Evolutionary conservation across 2,888 invertebrate genomes (phyloP).

Genomic region (Drosophila kanekoi): DNA sequence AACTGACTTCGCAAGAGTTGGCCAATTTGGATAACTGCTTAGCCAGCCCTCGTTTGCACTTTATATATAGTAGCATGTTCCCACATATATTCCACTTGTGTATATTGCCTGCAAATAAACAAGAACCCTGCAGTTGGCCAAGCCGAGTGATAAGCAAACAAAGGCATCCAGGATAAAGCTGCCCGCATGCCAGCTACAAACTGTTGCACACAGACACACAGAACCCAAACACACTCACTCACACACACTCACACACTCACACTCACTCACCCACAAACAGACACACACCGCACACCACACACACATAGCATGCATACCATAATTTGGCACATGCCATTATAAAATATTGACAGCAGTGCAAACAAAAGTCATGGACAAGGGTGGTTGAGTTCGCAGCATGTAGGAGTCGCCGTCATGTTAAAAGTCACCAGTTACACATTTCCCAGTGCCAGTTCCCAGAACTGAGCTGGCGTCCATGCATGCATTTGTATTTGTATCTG

Average conservation of each 20-base stretch:
- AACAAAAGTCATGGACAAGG: slow-evolving; percentile 36
- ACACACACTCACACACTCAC: slow-evolving; percentile 13
- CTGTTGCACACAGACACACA: slow-evolving; percentile 38
- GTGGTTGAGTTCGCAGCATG: slow-evolving; percentile 22
- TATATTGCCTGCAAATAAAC: slow-evolving; percentile 45
- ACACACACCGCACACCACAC: no score
- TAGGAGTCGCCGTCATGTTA: slow-evolving; percentile 38
- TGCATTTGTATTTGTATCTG: slow-evolving; percentile 11
- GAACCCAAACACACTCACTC: slow-evolving; percentile 11
- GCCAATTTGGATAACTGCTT: background rate
- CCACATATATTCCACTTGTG: slow-evolving; percentile 38
- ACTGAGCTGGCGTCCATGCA: slow-evolving; percentile 12
- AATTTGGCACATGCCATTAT: slow-evolving; percentile 66
- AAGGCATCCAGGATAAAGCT: slow-evolving; percentile 44
- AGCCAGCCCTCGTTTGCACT: slow-evolving; percentile 10
- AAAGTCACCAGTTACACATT: slow-evolving; percentile 46
- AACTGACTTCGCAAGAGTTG: no score
- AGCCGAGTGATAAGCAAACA: slow-evolving; percentile 63
- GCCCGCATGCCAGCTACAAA: slow-evolving; percentile 50
- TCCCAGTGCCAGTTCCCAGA: no score
- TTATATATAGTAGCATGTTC: background rate
- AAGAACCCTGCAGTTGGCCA: slow-evolving; percentile 39
- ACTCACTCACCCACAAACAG: slow-evolving; percentile 13
- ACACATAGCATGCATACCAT: slow-evolving; percentile 35
- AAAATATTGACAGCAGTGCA: slow-evolving; percentile 66